phyloP scores from a whole-genome alignment of 2,113 vertebrate species.

The Lamprotornis superbus region DNA sequence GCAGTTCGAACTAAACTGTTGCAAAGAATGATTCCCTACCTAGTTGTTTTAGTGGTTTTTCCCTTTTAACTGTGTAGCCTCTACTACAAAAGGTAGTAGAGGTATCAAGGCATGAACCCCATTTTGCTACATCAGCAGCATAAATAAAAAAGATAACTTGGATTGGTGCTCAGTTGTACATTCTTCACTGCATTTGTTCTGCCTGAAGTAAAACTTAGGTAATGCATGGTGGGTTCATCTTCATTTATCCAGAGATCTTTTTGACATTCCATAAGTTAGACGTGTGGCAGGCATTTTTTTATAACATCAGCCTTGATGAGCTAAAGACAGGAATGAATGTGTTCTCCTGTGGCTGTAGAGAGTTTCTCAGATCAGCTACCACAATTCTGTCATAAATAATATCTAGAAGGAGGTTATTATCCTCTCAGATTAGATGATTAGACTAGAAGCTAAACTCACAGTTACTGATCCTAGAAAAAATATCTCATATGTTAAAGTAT shows the following conservation, averaged over 20 bases:
- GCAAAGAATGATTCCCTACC: not conserved
- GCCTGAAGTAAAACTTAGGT: not conserved
- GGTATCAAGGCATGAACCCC: not conserved
- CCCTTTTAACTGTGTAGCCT: not conserved
- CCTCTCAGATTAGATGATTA: not conserved
- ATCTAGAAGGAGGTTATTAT: not conserved
- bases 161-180: not conserved
- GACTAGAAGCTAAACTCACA: not conserved
- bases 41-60: not conserved
- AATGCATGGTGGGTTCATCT: not conserved
- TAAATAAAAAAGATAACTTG: not conserved
- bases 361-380: not conserved
- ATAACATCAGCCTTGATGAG: not conserved
- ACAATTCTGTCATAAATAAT: not conserved
- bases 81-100: not conserved
- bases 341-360: not conserved
- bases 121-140: not conserved
- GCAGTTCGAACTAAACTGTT: not conserved
- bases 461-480: not conserved
- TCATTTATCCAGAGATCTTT: not conserved
- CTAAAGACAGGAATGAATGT: not conserved
- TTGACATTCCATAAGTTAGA: not conserved
- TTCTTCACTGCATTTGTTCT: not conserved
- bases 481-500: not conserved
- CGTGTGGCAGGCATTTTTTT: not conserved